Evolutionary conservation across 1,140 invertebrate species (phyloP), one percentile per base, ranked within the genome.

Genomic region (Panulirus ornatus): DNA sequence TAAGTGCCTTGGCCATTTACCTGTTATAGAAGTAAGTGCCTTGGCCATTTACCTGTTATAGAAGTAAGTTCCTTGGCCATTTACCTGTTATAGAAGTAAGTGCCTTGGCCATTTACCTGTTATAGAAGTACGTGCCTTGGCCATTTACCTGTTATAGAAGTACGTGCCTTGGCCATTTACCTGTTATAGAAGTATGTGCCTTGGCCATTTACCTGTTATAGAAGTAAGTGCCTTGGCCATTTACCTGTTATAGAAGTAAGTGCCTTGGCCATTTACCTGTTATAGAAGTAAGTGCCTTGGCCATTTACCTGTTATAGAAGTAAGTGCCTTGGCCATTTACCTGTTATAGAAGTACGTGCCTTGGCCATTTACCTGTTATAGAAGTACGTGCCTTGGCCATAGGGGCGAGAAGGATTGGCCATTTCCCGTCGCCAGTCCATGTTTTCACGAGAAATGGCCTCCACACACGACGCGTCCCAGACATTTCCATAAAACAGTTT

Each of bases 81-180:
- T 63, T 82, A 82, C 78, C 78, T 51, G 34, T 82, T 82, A 22
- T 9, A 82, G 22, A 82, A 82, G 22, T 82, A 82, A 8, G 47
- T 58, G 11, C 78, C 78, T 19, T 54, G 6, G 19, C 1, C 5
- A 34, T 51, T 63, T 82, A 82, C 78, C 78, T 51, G 34, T 82
- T 82, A 22, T 9, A 82, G 22, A 82, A 82, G 22, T 82, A 82
- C 2, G 47, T 58, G 11, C 78, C 78, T 19, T 54, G 6, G 19
- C 1, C 5, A 34, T 51, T 63, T 82, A 82, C 78, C 78, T 51
- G 34, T 82, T 82, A 22, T 9, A 82, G 22, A 82, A 82, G 22
- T 82, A 82, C 2, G 47, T 58, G 11, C 78, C 78, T 19, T 54
- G 6, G 19, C 1, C 5, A 34, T 51, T 63, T 82, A 82, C 78